These are phyloP conservation scores for Phragmatobia fuliginosa DNA, from an alignment of 2,888 invertebrate genomes.

Conservation along the genomic window DNA sequence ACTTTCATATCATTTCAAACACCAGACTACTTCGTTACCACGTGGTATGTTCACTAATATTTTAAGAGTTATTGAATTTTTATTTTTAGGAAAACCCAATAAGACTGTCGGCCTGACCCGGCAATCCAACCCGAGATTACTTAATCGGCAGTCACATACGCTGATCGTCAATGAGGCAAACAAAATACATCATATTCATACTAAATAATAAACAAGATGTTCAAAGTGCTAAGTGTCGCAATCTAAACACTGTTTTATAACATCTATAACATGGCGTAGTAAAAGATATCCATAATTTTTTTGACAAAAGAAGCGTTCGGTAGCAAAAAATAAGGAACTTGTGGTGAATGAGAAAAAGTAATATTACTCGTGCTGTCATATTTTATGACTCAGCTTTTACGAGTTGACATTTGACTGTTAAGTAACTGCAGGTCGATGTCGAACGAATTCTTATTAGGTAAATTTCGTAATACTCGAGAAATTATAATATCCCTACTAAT, in stretches of 20 bases:
- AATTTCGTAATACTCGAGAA: neutral
- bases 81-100: too few species aligned
- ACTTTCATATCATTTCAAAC: too few species aligned
- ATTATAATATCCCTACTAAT: too few species aligned
- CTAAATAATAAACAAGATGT: conserved; percentile 3
- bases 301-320: conserved; percentile 8
- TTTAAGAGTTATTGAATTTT: too few species aligned
- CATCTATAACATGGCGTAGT: conserved; percentile 8
- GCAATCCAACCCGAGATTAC: too few species aligned
- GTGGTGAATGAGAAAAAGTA: conserved; percentile 20
- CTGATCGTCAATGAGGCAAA: too few species aligned
- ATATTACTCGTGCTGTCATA: conserved; percentile 30
- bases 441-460: neutral
- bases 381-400: conserved; percentile 31
- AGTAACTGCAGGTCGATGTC: neutral
- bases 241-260: conserved; percentile 15
- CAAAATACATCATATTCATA: neutral
- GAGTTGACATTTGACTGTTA: conserved; percentile 22
- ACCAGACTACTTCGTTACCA: too few species aligned
- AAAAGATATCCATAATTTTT: conserved; percentile 19
- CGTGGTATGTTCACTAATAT: too few species aligned
- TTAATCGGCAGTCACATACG: too few species aligned
- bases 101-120: too few species aligned
- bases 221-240: conserved; percentile 4
- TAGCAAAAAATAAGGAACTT: conserved; percentile 18